Evolutionary conservation across 2,113 vertebrate species (phyloP), one percentile per base, ranked within the genome.

Genomic region (Arenaria interpres): DNA sequence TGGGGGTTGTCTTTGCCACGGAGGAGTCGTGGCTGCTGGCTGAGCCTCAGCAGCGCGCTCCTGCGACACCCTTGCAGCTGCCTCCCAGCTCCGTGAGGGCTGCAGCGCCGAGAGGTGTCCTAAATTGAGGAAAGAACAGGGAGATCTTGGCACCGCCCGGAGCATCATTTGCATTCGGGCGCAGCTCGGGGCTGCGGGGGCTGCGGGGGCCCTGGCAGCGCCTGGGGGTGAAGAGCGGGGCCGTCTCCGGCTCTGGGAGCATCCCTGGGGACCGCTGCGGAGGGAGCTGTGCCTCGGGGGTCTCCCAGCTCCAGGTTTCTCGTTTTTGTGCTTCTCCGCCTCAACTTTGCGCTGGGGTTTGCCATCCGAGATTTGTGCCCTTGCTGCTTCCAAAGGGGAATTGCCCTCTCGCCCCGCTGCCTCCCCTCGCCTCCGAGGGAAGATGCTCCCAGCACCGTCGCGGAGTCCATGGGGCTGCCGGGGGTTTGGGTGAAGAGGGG

Each of bases 131-230:
- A 78, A 81, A 88, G 94, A 93, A 93, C 85, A 71, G 17, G 94
- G 93, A 93, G 96, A 85, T 94, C 94, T 82, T 94, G 94, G 94
- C 93, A 35, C 59, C 41, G 41, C 88, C 68, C 0, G 64, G 81
- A 89, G 93, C 94, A 74, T 89, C 85, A 35, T 91, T 96, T 85
- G 93, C 93, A 91, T 91, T 72, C 84, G 6, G 84, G 83, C 53
- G 9, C 75, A 63, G 89, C 79, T 84, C 92, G 30, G 10, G 6
- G 37, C 86, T 46, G 92, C 4, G 71, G 39, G 84, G 94, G 81
- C 10, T 90, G 96, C 8, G 48, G 84, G 84, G 89, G 87, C 64
- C 37, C 43, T 25, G 2, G 85, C 83, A 62, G 86, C 12, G 15
- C 74, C 21, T 30, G 9, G 22, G 94, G 86, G 80, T 35, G 86